Conservation (phyloP, 2,113 vertebrate genomes). For the Scortum barcoo region DNA sequence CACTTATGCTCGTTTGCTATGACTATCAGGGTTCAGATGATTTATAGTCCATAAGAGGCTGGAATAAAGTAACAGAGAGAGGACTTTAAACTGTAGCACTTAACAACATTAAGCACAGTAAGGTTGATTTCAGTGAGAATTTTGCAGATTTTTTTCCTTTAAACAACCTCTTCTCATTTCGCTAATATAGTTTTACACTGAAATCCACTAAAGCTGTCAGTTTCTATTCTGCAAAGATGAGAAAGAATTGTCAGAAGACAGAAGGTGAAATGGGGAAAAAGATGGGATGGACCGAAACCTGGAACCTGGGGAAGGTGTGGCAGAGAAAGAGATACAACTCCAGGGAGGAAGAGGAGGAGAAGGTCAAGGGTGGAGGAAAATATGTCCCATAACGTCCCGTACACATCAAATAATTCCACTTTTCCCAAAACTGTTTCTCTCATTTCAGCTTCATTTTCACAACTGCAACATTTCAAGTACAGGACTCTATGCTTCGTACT, state of each 20-base stretch:
- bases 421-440: not conserved
- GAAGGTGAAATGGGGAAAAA: not conserved
- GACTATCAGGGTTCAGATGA: slow-evolving; percentile 14
- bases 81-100: not conserved
- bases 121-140: not conserved
- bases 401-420: not conserved
- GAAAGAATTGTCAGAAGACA: not conserved
- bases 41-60: slow-evolving; percentile 11
- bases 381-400: slow-evolving; percentile 13
- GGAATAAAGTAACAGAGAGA: not conserved
- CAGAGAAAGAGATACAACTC: slow-evolving; percentile 18
- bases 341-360: slow-evolving; percentile 10
- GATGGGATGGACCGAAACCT: not conserved
- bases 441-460: not conserved
- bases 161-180: not conserved
- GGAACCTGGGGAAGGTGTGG: no score
- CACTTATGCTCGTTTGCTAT: slow-evolving; percentile 29
- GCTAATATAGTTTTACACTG: not conserved
- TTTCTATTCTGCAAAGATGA: not conserved
- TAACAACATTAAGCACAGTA: not conserved
- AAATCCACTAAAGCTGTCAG: not conserved
- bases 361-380: not conserved
- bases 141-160: not conserved
- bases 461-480: not conserved
- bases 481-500: not conserved